Conservation (phyloP, 1,140 invertebrate species). For the Bombyx mandarina region DNA sequence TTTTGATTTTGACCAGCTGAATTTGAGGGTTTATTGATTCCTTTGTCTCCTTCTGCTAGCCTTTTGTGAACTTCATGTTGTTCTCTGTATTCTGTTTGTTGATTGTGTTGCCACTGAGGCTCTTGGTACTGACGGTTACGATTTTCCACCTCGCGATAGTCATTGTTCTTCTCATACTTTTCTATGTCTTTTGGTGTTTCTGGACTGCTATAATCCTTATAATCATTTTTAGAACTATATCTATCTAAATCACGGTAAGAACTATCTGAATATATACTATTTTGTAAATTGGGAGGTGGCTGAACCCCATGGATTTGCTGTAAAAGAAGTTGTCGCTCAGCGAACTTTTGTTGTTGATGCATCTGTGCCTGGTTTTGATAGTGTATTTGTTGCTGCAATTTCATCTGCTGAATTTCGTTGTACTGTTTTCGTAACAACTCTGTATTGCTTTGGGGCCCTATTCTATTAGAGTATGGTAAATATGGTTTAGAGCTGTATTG, state of each 20-base stretch:
- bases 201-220: slow-evolving; percentile 48
- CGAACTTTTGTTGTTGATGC: slow-evolving; percentile 75
- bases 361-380: slow-evolving; percentile 74
- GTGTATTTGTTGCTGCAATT: slow-evolving; percentile 73
- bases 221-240: slow-evolving; percentile 62
- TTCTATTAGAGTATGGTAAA: slow-evolving; percentile 63
- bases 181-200: slow-evolving; percentile 53
- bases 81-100: slow-evolving; percentile 41
- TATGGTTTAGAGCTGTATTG: slow-evolving; percentile 63
- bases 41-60: slow-evolving; percentile 36
- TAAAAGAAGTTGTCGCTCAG: slow-evolving; percentile 70
- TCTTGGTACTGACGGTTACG: slow-evolving; percentile 51
- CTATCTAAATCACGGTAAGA: slow-evolving; percentile 58
- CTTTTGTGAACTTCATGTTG: slow-evolving; percentile 31
- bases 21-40: slow-evolving; percentile 40
- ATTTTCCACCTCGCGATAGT: slow-evolving; percentile 46
- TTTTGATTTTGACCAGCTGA: slow-evolving; percentile 39
- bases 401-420: slow-evolving; percentile 74
- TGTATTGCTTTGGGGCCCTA: slow-evolving; percentile 69
- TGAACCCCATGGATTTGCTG: slow-evolving; percentile 68
- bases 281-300: slow-evolving; percentile 63
- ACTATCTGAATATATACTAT: slow-evolving; percentile 59
- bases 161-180: slow-evolving; percentile 49
- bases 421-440: slow-evolving; percentile 72
- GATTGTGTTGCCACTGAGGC: slow-evolving; percentile 48